Percentiles rank a stretch among this genome's conserved stretches.
phyloP scores from a whole-genome alignment of 2,797 vertebrate genomes.

The Epinephelus coioides region DNA sequence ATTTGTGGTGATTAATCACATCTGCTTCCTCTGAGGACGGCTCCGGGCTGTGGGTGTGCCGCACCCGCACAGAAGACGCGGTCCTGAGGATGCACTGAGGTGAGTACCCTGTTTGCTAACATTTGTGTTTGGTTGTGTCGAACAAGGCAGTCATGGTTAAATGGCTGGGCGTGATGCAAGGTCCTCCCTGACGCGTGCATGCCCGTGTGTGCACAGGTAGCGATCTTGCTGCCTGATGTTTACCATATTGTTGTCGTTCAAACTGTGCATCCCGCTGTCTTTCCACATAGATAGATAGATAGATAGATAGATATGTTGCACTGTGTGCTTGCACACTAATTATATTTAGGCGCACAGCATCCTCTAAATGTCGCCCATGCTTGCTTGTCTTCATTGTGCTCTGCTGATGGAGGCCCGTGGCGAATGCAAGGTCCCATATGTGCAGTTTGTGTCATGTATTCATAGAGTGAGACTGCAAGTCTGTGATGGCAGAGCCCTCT shows the following conservation, averaged over 20 bases:
- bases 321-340: neutral
- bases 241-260: neutral
- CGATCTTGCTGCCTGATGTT: slow-evolving; percentile 2
- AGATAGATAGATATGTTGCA: accelerated
- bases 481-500: slow-evolving; percentile 24
- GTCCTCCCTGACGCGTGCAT: slow-evolving; percentile 45
- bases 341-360: neutral
- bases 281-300: too few species aligned
- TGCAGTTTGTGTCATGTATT: neutral
- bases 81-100: slow-evolving; percentile 81
- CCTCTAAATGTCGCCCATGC: neutral
- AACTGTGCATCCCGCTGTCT: neutral
- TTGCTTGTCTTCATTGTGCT: neutral
- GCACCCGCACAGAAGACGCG: slow-evolving; percentile 65
- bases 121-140: neutral
- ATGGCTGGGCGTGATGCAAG: slow-evolving; percentile 32
- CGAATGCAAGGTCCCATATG: neutral
- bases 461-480: neutral
- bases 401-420: neutral
- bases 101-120: slow-evolving; percentile 55
- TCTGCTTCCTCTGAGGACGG: slow-evolving; percentile 27
- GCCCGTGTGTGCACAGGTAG: slow-evolving; percentile 7
- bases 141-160: slow-evolving; percentile 1
- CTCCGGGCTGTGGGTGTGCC: slow-evolving; percentile 64
- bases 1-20: slow-evolving; percentile 5